A percentile compares a stretch with the other conserved stretches of the same genome.
These are phyloP conservation scores for Leptogaster cylindrica DNA, from an alignment of 2,888 invertebrate species.

Conservation along the genomic window DNA sequence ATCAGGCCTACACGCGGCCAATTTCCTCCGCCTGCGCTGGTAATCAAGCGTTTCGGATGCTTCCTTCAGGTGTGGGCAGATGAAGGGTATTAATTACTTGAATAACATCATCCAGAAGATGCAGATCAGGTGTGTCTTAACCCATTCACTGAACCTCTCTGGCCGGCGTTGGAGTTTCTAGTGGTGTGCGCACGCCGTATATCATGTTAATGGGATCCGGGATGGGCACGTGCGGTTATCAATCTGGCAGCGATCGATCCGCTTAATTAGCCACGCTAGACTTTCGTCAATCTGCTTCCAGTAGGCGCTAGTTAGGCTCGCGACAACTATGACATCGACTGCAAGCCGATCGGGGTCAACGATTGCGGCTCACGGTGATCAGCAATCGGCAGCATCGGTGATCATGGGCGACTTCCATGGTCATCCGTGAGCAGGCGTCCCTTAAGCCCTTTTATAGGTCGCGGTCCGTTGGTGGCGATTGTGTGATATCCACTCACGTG, in stretches of 20 bases:
- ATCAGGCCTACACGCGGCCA: no score
- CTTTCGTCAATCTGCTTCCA: conserved; percentile 19
- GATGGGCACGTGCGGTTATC: no score
- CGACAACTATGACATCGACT: neutral
- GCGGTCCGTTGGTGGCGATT: no score
- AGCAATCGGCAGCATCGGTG: no score
- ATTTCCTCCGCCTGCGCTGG: neutral
- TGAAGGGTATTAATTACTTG: conserved; percentile 2
- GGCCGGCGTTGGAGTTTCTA: neutral
- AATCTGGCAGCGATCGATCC: conserved; percentile 4
- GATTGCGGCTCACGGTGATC: neutral
- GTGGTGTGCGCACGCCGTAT: neutral
- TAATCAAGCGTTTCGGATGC: neutral
- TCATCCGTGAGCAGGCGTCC: no score
- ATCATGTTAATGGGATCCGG: neutral
- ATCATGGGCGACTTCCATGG: no score
- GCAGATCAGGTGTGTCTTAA: conserved; percentile 8
- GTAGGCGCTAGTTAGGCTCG: neutral
- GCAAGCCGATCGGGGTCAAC: neutral
- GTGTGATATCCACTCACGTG: neutral
- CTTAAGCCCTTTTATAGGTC: no score
- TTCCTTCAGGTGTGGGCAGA: neutral
- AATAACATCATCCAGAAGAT: no score
- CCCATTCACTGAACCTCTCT: neutral
- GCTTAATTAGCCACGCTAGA: conserved; percentile 4